Conservation (phyloP, 2,113 vertebrate genomes). For the Brachirus orientalis region DNA sequence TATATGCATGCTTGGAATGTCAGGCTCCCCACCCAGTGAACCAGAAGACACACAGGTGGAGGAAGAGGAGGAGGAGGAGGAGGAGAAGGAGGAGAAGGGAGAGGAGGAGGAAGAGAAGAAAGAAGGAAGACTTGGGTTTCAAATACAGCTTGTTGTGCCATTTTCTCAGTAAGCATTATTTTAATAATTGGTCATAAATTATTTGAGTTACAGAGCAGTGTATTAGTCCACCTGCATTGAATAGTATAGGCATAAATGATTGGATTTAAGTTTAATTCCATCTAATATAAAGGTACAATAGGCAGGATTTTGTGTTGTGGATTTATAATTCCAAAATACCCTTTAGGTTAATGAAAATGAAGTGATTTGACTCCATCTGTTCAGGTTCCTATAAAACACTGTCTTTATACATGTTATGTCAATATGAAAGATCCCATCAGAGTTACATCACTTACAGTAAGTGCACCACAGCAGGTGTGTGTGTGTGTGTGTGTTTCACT, state of each 20-base stretch:
- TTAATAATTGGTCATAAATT: too few relatives aligned
- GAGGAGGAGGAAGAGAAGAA: conserved; percentile 5
- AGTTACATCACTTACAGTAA: conserved; percentile 48
- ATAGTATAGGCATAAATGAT: too few relatives aligned
- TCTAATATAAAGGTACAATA: too few relatives aligned
- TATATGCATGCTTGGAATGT: conserved; percentile 70
- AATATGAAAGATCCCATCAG: conserved; percentile 34
- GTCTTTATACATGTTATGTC: conserved; percentile 35
- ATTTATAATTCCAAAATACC: too few relatives aligned
- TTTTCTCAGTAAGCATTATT: too few relatives aligned
- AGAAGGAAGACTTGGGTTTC: not conserved
- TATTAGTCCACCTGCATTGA: too few relatives aligned
- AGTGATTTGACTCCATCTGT: not conserved
- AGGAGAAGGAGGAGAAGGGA: conserved; percentile 21
- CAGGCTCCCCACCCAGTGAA: conserved; percentile 68
- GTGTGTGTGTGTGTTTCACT: conserved; percentile 23
- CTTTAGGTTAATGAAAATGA: too few relatives aligned
- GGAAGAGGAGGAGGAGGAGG: conserved; percentile 23
- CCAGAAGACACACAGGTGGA: conserved; percentile 73
- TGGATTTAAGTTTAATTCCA: too few relatives aligned
- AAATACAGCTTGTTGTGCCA: not conserved
- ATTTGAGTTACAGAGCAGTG: too few relatives aligned
- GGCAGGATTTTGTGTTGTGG: too few relatives aligned
- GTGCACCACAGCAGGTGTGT: conserved; percentile 38
- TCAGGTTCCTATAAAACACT: conserved; percentile 19